Percentiles rank a stretch among this genome's conserved stretches.
phyloP scores from a whole-genome alignment of 1,140 invertebrate genomes.

The Aphis gossypii region DNA sequence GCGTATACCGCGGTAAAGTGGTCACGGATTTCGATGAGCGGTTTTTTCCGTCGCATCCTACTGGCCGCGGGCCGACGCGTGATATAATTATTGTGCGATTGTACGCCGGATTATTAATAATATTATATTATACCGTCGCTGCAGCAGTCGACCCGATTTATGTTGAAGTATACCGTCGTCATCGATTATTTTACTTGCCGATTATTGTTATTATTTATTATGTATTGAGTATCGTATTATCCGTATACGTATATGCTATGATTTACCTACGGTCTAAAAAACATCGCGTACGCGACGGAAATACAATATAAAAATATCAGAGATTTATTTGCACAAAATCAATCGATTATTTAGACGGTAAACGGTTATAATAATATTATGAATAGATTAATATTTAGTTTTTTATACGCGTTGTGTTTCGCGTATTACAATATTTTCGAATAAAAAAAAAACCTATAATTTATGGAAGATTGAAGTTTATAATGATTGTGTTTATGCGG shows the following conservation, averaged over 20 bases:
- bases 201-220: not conserved
- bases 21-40: not conserved
- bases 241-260: not conserved
- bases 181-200: not conserved
- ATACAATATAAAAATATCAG: too few species aligned
- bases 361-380: not conserved
- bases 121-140: not conserved
- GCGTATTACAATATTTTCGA: not conserved
- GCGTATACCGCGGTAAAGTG: not conserved
- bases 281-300: too few species aligned
- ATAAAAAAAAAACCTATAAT: not conserved
- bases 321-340: not conserved
- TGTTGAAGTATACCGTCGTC: not conserved
- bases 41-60: not conserved
- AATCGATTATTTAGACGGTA: too few species aligned
- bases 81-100: not conserved
- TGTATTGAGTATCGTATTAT: too few species aligned
- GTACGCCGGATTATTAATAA: not conserved
- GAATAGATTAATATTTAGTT: not conserved
- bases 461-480: not conserved
- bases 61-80: too few species aligned
- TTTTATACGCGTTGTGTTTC: not conserved
- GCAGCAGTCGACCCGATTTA: not conserved
- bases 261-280: not conserved
- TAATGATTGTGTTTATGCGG: not conserved